Percentiles rank a stretch among this genome's conserved stretches.
Evolutionary conservation across 2,797 vertebrate species (phyloP).

Genomic region (Simalia tracyae): DNA sequence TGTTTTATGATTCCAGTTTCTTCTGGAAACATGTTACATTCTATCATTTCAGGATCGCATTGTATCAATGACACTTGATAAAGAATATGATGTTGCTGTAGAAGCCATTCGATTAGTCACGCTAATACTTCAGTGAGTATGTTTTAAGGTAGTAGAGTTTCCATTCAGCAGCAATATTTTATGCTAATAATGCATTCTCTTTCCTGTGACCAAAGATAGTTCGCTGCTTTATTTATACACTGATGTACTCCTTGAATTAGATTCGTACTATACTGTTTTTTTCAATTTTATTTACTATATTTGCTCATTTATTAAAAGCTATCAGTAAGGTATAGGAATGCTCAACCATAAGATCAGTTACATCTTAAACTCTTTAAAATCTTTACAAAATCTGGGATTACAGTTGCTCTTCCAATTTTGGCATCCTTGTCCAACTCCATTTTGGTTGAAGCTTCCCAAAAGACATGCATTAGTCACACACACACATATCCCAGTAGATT

Average conservation of each 20-base stretch:
- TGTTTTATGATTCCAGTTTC: not conserved
- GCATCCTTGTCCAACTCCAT: too few relatives aligned
- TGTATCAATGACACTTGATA: constrained; percentile 98
- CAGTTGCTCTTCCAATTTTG: too few relatives aligned
- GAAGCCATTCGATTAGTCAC: constrained; percentile 98
- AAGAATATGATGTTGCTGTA: constrained; percentile 97
- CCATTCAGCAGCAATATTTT: not conserved
- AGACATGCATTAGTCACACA: too few relatives aligned
- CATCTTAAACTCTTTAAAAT: too few relatives aligned
- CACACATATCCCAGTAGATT: too few relatives aligned
- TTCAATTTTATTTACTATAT: not conserved
- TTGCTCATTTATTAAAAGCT: not conserved
- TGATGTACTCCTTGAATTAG: not conserved
- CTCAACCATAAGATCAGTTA: too few relatives aligned
- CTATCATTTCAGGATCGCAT: constrained; percentile 86
- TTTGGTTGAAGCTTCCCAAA: too few relatives aligned
- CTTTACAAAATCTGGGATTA: too few relatives aligned
- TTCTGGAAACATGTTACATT: not conserved
- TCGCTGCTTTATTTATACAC: not conserved
- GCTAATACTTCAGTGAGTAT: constrained; percentile 95
- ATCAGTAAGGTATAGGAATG: too few relatives aligned
- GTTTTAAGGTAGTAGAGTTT: not conserved
- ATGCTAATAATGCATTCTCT: not conserved
- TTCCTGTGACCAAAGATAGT: not conserved
- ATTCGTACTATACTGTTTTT: not conserved